phyloP scores from a whole-genome alignment of 2,888 invertebrate genomes.

The Cybosia mesomella region DNA sequence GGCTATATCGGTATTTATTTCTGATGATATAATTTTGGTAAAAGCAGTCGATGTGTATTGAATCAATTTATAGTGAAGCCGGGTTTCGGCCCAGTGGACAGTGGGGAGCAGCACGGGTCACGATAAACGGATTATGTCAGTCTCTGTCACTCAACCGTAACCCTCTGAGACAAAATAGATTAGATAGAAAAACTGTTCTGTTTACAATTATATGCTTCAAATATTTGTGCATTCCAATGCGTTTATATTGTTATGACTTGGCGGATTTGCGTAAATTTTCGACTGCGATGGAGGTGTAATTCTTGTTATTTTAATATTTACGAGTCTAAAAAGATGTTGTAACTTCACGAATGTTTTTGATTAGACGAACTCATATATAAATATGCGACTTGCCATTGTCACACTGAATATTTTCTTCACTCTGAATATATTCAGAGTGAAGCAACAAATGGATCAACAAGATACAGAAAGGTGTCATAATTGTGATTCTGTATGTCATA shows the following conservation, averaged over 20 bases:
- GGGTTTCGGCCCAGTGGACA: slow-evolving; percentile 37
- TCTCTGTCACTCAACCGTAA: slow-evolving; percentile 52
- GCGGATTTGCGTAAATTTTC: not conserved
- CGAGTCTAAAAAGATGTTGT: too few species aligned
- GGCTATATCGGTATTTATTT: slow-evolving; percentile 10
- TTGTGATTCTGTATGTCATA: too few species aligned
- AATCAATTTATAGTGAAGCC: slow-evolving; percentile 56
- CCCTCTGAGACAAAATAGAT: slow-evolving; percentile 46
- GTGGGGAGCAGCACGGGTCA: slow-evolving; percentile 44
- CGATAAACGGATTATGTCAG: slow-evolving; percentile 69
- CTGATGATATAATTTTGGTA: slow-evolving; percentile 37
- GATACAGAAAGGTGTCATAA: too few species aligned
- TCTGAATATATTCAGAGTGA: too few species aligned
- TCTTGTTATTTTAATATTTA: too few species aligned
- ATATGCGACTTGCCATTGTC: too few species aligned
- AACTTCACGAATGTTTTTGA: too few species aligned
- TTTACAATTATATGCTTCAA: slow-evolving; percentile 23
- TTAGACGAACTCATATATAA: too few species aligned
- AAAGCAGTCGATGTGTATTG: slow-evolving; percentile 56
- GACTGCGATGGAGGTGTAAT: not conserved
- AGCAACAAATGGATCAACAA: too few species aligned
- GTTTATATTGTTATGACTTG: not conserved
- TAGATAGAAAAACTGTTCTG: slow-evolving; percentile 44
- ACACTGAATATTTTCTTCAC: too few species aligned
- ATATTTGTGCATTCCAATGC: slow-evolving; percentile 2